Evolutionary conservation across 2,888 invertebrate genomes (phyloP).

Genomic region (Iphiclides podalirius): DNA sequence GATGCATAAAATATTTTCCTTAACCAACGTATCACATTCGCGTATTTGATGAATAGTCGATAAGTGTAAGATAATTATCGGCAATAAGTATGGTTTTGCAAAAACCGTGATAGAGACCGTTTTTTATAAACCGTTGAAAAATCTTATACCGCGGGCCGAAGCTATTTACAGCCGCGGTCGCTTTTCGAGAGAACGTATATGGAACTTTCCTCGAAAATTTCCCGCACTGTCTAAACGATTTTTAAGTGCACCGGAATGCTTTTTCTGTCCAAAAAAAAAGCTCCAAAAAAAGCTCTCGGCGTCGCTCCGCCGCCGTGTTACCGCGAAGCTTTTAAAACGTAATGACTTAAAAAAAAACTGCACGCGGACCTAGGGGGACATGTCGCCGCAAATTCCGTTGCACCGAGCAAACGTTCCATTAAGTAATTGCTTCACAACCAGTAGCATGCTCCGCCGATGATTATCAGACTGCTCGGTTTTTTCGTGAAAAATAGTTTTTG

Average conservation of each 20-base stretch:
- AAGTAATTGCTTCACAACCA: neutral
- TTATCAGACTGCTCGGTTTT: neutral
- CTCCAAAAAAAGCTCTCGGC: neutral
- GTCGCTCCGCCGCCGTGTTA: slow-evolving; percentile 4
- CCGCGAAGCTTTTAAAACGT: slow-evolving; percentile 12
- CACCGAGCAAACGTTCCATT: slow-evolving; percentile 1
- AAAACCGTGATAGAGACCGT: no score
- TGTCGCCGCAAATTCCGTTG: neutral
- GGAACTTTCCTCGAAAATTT: neutral
- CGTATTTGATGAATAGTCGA: no score
- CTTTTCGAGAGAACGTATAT: no score
- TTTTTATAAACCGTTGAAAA: no score
- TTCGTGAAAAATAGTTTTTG: no score
- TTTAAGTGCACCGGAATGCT: slow-evolving; percentile 2
- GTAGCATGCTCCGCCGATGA: neutral
- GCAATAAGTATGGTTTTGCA: no score
- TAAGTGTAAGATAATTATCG: no score
- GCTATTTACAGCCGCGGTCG: no score
- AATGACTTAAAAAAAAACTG: slow-evolving; percentile 12
- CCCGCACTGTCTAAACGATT: slow-evolving; percentile 1
- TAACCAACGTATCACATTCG: no score
- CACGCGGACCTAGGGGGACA: slow-evolving; percentile 6
- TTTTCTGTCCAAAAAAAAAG: neutral
- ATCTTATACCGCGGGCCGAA: no score
- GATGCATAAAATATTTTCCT: no score